Percentiles rank a stretch among this genome's conserved stretches.
phyloP scores from a whole-genome alignment of 2,113 vertebrate species.

The Oryzias celebensis region DNA sequence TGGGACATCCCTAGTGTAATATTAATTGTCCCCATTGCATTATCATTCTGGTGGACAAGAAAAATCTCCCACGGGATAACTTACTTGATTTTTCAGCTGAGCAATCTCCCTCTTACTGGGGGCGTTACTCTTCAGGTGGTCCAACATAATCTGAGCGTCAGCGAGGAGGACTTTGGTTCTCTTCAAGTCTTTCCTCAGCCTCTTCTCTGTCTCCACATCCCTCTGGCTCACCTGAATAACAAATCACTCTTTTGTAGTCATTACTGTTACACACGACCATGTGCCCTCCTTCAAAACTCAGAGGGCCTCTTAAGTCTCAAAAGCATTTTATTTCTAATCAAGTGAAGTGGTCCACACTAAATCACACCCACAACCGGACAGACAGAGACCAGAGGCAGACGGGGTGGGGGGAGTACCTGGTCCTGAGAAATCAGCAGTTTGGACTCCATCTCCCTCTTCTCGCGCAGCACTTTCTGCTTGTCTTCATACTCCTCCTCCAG shows the following conservation, averaged over 20 bases:
- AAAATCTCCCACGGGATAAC: neutral
- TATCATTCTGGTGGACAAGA: too few species aligned
- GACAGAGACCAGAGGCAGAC: slow-evolving; percentile 24
- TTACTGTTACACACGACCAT: slow-evolving; percentile 18
- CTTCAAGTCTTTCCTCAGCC: slow-evolving; percentile 92
- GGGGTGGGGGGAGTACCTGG: slow-evolving; percentile 79
- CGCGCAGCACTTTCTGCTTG: slow-evolving; percentile 94
- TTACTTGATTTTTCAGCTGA: slow-evolving; percentile 95
- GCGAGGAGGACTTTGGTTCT: slow-evolving; percentile 95
- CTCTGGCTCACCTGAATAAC: slow-evolving; percentile 84
- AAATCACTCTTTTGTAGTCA: slow-evolving; percentile 28
- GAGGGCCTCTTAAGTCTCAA: slow-evolving; percentile 21
- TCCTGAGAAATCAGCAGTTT: slow-evolving; percentile 87
- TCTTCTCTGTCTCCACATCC: slow-evolving; percentile 92
- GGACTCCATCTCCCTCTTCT: slow-evolving; percentile 91
- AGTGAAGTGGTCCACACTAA: slow-evolving; percentile 37
- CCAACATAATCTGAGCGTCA: slow-evolving; percentile 96
- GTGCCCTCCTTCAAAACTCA: slow-evolving; percentile 24
- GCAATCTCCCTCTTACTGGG: slow-evolving; percentile 96
- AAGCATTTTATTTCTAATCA: slow-evolving; percentile 53
- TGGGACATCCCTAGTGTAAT: too few species aligned
- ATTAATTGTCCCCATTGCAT: too few species aligned
- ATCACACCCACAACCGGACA: slow-evolving; percentile 21
- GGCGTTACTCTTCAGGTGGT: slow-evolving; percentile 93
- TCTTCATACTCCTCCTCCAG: slow-evolving; percentile 97